Base-by-base conservation (phyloP, 2,888 invertebrate species). In the Campopleginae sp. region DNA sequence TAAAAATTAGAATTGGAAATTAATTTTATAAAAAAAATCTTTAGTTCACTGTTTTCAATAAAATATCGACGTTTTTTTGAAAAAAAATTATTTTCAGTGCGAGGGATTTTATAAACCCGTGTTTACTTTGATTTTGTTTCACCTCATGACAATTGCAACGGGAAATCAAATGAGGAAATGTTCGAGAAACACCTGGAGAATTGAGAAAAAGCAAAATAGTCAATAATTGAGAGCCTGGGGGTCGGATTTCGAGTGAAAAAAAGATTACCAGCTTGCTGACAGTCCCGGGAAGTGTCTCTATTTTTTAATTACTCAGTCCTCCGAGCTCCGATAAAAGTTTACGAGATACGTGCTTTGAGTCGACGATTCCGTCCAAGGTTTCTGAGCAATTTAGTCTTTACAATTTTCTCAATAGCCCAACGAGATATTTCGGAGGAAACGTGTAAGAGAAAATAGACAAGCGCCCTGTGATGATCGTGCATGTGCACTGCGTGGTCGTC, bases 21-120 rank as follows among this genome's bases (percentile, higher is more conserved):
- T n/a, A n/a, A n/a, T n/a, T n/a, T n/a, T n/a, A n/a, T n/a, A n/a
- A n/a, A n/a, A n/a, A n/a, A n/a, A n/a, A n/a, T n/a, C n/a, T n/a
- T n/a, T n/a, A n/a, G n/a, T n/a, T n/a, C n/a, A n/a, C n/a, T n/a
- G n/a, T n/a, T n/a, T n/a, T n/a, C n/a, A n/a, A n/a, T n/a, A n/a
- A n/a, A n/a, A n/a, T n/a, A n/a, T n/a, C n/a, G n/a, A n/a, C n/a
- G n/a, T n/a, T n/a, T n/a, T n/a, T n/a, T n/a, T n/a, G n/a, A n/a
- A n/a, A n/a, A n/a, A n/a, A n/a, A n/a, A n/a, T n/a, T n/a, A n/a
- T n/a, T n/a, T n/a, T n/a, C n/a, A n/a, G n/a, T n/a, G n/a, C n/a
- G 74, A 85, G 87, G 68, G 87, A 78, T 44, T 46, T 7, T 31
- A 14, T n/a, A 54, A 12, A 27, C 48, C 12, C 61, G 44, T 27